Evolutionary conservation across 2,888 invertebrate genomes (phyloP).

Genomic region (Netelia virgata): DNA sequence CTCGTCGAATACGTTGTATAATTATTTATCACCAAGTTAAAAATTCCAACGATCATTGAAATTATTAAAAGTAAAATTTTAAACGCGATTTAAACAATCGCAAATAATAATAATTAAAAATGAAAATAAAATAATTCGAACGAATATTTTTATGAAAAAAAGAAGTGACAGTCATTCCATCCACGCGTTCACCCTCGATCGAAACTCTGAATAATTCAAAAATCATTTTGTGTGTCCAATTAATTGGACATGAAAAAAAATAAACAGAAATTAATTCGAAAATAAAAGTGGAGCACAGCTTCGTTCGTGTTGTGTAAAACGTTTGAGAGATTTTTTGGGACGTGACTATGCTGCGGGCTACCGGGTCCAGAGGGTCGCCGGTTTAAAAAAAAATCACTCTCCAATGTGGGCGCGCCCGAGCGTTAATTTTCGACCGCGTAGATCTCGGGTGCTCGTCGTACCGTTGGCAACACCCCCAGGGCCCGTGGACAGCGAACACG

Average conservation of each 20-base stretch:
- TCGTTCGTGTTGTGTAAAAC: slow-evolving; percentile 26
- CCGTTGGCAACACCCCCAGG: slow-evolving; percentile 33
- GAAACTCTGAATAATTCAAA: slow-evolving; percentile 26
- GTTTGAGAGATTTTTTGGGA: slow-evolving; percentile 18
- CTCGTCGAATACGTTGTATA: neutral
- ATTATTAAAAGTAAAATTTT: too few species aligned
- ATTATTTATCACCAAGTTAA: neutral
- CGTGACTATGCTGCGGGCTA: neutral
- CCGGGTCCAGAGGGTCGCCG: neutral
- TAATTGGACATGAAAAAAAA: slow-evolving; percentile 49
- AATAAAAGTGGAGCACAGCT: slow-evolving; percentile 27
- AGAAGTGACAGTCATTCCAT: neutral
- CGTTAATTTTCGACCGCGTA: slow-evolving; percentile 63
- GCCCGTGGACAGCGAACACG: slow-evolving; percentile 16
- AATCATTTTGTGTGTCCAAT: slow-evolving; percentile 40
- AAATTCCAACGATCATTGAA: too few species aligned
- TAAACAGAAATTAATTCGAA: slow-evolving; percentile 33
- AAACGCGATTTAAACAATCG: too few species aligned
- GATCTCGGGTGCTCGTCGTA: slow-evolving; percentile 18
- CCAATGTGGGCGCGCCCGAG: slow-evolving; percentile 63
- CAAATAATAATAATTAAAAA: neutral
- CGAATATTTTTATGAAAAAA: neutral
- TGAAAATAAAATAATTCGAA: too few species aligned
- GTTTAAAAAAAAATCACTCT: slow-evolving; percentile 15
- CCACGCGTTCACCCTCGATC: neutral